Evolutionary conservation across 2,113 vertebrate genomes (phyloP), one percentile per base, ranked within the genome.

Genomic region (Aphyosemion australe): DNA sequence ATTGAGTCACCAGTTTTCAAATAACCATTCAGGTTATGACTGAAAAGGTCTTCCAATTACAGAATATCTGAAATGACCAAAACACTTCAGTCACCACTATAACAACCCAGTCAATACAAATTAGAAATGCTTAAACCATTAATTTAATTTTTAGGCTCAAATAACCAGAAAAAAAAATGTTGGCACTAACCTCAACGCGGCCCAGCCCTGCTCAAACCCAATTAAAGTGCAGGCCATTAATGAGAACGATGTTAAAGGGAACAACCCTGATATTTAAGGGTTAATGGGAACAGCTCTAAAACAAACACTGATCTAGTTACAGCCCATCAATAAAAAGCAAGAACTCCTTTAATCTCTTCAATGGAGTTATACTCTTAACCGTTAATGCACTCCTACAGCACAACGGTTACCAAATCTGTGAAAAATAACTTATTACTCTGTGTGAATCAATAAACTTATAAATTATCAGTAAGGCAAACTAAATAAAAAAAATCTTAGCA

Each of bases 401-500:
- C 26, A 26, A 26, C 5, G 26, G 13, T 39, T 6, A 41, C 11
- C 32, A 56, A 19, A 65, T 7, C 41, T 37, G 37, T 2, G 45
- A 19, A n/a, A 41, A 20, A 20, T 5, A 46, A 26, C 5, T 26
- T 26, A 4, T 1, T 51, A 46, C 15, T 61, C 14, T 6, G 6
- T 16, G 50, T 21, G 51, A 63, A 37, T 64, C 50, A 14, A 26
- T 53, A 54, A 4, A 10, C 11, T 46, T 34, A 18, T 26, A n/a
- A 49, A 11, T 34, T 2, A 37, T 15, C 48, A 49, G 15, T 5
- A 26, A 26, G 26, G 26, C 11, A 32, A 12, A 54, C 48, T 50
- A 34, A 58, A 75, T 54, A 15, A 41, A 20, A n/a, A 19, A 39
- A 16, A n/a, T 12, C 53, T 19, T 39, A 41, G 54, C 37, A 41